These are phyloP conservation scores for Pomatostomus ruficeps DNA, from an alignment of 2,113 vertebrate species.

Conservation along the genomic window DNA sequence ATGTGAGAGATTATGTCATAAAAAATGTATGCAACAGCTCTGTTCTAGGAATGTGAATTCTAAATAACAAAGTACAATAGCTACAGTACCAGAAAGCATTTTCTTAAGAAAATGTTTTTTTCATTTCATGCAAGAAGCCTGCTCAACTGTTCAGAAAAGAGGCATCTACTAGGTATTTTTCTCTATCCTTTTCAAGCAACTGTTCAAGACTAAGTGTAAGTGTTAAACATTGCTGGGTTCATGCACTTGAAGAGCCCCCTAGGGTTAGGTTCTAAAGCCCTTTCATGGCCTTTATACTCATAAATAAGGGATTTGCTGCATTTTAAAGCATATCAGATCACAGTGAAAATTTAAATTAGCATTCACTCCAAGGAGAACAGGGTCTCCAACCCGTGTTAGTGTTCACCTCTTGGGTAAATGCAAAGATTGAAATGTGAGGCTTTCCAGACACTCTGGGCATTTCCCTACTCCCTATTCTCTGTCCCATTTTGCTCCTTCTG, in stretches of 20 bases:
- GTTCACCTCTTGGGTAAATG: conserved; percentile 8
- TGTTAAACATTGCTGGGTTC: conserved; percentile 38
- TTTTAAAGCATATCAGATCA: conserved; percentile 49
- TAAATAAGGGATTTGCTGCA: conserved; percentile 59
- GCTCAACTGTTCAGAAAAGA: neutral
- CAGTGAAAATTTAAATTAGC: conserved; percentile 43
- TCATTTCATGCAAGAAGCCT: neutral
- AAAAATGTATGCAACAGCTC: conserved; percentile 64
- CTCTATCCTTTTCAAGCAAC: conserved; percentile 28
- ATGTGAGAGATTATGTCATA: conserved; percentile 64
- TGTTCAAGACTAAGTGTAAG: conserved; percentile 10
- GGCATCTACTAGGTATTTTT: neutral
- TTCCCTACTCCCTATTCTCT: neutral
- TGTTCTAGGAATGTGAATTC: conserved; percentile 38
- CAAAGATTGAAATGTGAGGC: conserved; percentile 5
- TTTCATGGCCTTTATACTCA: conserved; percentile 51
- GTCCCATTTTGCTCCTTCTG: neutral
- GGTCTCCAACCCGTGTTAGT: neutral
- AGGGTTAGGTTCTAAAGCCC: conserved; percentile 49
- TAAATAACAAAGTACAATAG: conserved; percentile 6
- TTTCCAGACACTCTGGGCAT: conserved; percentile 1
- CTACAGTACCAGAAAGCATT: neutral
- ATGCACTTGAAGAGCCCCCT: conserved; percentile 38
- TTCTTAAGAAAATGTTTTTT: neutral
- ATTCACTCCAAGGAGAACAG: conserved; percentile 26